These are phyloP conservation scores for Etia nguti DNA, from an alignment of 2,113 vertebrate species.

Conservation along the genomic window DNA sequence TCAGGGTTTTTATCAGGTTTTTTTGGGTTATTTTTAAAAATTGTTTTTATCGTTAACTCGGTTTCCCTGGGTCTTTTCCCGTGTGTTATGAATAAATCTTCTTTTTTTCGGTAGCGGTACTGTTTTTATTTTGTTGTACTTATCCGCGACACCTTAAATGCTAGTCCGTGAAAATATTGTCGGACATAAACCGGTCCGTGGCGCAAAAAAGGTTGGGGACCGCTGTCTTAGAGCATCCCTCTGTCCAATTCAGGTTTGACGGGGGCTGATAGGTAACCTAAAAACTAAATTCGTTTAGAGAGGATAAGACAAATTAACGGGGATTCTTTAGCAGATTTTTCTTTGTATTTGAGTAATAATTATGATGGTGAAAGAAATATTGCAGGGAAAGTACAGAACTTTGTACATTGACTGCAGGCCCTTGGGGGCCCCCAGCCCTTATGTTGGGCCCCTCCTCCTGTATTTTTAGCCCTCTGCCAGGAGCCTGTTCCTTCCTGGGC, in stretches of 20 bases:
- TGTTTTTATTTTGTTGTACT: too few relatives aligned
- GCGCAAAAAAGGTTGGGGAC: too few relatives aligned
- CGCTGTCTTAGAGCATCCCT: not conserved
- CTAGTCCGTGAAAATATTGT: too few relatives aligned
- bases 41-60: too few relatives aligned
- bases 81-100: too few relatives aligned
- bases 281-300: not conserved
- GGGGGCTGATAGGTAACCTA: not conserved
- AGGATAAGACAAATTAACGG: not conserved
- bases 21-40: too few relatives aligned
- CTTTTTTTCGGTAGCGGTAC: too few relatives aligned
- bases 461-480: slow-evolving; percentile 44
- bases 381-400: not conserved
- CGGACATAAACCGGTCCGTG: too few relatives aligned
- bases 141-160: too few relatives aligned
- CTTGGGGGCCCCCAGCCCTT: not conserved
- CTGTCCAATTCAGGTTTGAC: not conserved
- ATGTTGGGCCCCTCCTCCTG: not conserved
- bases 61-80: too few relatives aligned
- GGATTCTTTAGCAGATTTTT: not conserved
- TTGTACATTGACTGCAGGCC: not conserved
- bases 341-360: not conserved
- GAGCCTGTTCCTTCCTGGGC: slow-evolving; percentile 41
- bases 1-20: too few relatives aligned
- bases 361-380: not conserved